phyloP scores from a whole-genome alignment of 2,888 invertebrate species.

The Volucella inanis region DNA sequence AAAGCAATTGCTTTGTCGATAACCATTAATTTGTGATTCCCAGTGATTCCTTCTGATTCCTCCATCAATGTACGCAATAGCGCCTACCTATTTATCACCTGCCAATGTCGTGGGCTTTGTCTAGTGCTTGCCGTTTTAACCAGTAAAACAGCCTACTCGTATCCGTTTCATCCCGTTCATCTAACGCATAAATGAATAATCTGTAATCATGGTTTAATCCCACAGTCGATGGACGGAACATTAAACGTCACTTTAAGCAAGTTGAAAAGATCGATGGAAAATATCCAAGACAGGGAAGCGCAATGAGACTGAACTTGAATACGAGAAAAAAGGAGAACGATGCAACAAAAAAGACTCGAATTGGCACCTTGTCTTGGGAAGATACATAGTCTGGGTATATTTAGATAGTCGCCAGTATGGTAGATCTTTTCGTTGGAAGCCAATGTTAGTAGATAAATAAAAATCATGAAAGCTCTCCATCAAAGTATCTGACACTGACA shows the following conservation, averaged over 20 bases:
- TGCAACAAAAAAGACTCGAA: neutral
- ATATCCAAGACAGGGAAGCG: conserved; percentile 15
- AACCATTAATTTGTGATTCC: conserved; percentile 17
- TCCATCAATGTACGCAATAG: neutral
- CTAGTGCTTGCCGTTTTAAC: neutral
- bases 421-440: conserved; percentile 2
- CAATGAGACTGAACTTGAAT: neutral
- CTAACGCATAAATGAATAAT: conserved; percentile 55
- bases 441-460: conserved; percentile 40
- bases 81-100: conserved; percentile 46
- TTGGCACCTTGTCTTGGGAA: conserved; percentile 36
- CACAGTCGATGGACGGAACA: conserved; percentile 40
- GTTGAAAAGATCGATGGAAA: conserved; percentile 42
- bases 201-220: conserved; percentile 49
- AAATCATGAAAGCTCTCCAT: conserved; percentile 71
- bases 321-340: conserved; percentile 6
- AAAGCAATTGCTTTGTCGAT: conserved; percentile 16
- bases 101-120: neutral
- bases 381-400: too few relatives aligned
- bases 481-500: conserved; percentile 70
- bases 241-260: conserved; percentile 54
- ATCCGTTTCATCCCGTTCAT: conserved; percentile 20
- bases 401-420: conserved; percentile 17
- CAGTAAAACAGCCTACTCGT: conserved; percentile 41
- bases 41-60: neutral